Evolutionary conservation across 2,888 invertebrate species (phyloP), one percentile per base, ranked within the genome.

Genomic region (Cantharis flavilabris): DNA sequence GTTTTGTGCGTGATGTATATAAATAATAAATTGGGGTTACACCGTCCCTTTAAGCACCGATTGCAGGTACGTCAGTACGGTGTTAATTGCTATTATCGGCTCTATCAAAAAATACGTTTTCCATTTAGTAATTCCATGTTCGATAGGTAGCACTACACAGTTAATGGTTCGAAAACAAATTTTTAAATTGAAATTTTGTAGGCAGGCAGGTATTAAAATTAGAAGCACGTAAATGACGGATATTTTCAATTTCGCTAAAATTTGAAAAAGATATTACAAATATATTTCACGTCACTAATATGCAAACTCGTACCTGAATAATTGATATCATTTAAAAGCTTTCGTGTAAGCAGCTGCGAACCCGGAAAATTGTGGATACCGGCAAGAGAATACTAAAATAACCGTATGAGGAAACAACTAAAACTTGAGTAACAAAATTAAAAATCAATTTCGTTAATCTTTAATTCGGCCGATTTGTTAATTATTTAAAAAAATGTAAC

Each of bases 311-410:
- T 49, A 76, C 74, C 76, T 83, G 82, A 82, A 83, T 83, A 83
- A 83, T 83, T 83, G 82, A 83, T 82, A 78, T 73, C 79, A 80
- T 80, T 82, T 83, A 81, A 83, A 83, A 83, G 83, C 83, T 79
- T 80, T 78, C 81, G 79, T 73, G 80, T 78, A 77, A 79, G 76
- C 80, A 80, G 76, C 77, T 80, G 80, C 72, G 79, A 70, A 73
- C 70, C 74, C 49, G 62, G 49, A 69, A 80, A 75, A 75, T 69
- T 71, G 69, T 63, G 65, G 72, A 72, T 33, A 65, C 49, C 62
- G 72, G 63, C 64, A 74, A 69, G 74, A 72, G 62, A 70, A 71
- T 69, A 73, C 28, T 26, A 26, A 69, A 70, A 72, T 67, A 74
- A 71, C 28, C 71, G 71, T 71, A 26, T 26, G 65, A 62, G 71